Conservation (phyloP, 2,888 invertebrate species). For the Nephrotoma flavescens region DNA sequence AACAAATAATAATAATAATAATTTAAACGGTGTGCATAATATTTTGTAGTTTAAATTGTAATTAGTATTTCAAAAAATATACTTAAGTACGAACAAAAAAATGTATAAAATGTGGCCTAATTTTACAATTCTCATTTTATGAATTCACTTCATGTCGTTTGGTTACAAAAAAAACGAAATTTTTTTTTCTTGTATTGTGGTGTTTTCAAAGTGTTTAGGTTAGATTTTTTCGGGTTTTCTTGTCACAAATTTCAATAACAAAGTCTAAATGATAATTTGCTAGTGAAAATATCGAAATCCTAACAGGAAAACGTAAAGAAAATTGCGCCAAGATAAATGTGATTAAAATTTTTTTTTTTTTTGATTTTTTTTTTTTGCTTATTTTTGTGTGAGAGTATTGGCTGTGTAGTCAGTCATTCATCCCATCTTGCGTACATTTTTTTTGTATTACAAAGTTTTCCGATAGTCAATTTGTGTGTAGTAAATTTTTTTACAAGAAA, state of each 20-base stretch:
- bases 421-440: neutral
- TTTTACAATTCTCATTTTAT: neutral
- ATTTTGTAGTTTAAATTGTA: neutral
- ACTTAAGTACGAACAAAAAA: neutral
- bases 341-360: neutral
- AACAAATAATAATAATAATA: neutral
- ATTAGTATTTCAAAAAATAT: neutral
- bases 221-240: neutral
- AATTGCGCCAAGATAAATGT: slow-evolving; percentile 4
- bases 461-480: neutral
- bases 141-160: neutral
- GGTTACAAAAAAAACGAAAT: neutral
- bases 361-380: neutral
- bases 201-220: neutral
- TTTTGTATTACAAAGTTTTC: neutral
- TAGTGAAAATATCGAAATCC: neutral
- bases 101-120: neutral
- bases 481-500: neutral
- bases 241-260: neutral
- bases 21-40: neutral
- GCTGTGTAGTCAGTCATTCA: neutral
- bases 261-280: neutral
- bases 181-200: neutral
- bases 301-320: neutral
- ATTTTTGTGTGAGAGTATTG: neutral